These are phyloP conservation scores for Verasper variegatus DNA, from an alignment of 2,113 vertebrate genomes.

Conservation along the genomic window DNA sequence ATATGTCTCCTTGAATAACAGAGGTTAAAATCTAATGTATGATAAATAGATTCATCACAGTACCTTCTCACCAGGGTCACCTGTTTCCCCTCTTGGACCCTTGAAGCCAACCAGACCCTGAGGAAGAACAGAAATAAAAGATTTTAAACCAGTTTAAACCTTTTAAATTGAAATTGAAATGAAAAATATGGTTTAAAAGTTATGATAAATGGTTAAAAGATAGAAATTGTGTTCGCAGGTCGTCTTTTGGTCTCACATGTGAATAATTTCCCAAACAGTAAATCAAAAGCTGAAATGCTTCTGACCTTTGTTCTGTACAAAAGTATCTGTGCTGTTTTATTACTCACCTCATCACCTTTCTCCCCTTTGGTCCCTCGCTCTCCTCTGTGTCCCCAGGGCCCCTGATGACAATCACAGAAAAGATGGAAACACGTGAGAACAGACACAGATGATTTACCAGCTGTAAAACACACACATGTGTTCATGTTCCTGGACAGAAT, in stretches of 20 bases:
- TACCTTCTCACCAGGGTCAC: slow-evolving; percentile 88
- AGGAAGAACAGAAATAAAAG: neutral
- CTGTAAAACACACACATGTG: neutral
- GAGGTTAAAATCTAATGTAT: neutral
- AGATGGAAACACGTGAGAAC: neutral
- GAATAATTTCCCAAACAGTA: slow-evolving; percentile 14
- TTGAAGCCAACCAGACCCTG: slow-evolving; percentile 85
- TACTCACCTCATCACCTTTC: slow-evolving; percentile 89
- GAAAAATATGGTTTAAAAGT: no score
- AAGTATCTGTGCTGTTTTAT: neutral
- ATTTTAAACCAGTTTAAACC: neutral
- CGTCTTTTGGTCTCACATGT: neutral
- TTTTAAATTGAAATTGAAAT: no score
- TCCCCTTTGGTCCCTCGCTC: slow-evolving; percentile 86
- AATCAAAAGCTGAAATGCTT: slow-evolving; percentile 1
- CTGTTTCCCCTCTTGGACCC: slow-evolving; percentile 82
- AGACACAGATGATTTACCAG: neutral
- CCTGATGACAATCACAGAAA: slow-evolving; percentile 72
- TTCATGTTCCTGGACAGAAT: neutral
- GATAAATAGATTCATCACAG: slow-evolving; percentile 1
- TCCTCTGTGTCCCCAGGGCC: slow-evolving; percentile 87
- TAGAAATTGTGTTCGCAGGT: no score
- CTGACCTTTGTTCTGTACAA: neutral
- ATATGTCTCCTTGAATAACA: no score
- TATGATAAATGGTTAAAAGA: no score